Conservation (phyloP, 2,888 invertebrate genomes). For the Caenorhabditis japonica region DNA sequence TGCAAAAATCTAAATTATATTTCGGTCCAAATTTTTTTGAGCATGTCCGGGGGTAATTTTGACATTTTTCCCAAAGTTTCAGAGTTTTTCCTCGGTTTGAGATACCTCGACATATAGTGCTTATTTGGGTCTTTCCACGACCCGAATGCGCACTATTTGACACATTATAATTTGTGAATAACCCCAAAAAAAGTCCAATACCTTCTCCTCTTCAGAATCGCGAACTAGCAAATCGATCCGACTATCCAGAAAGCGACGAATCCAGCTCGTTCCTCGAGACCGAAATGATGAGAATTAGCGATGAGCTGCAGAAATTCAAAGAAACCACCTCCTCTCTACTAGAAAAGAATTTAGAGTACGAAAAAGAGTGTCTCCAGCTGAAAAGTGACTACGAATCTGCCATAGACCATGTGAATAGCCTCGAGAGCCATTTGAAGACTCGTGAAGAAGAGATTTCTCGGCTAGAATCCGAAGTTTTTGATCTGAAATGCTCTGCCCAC, state of each 20-base stretch:
- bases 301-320: slow-evolving; percentile 31
- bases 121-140: too few species aligned
- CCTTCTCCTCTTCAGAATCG: slow-evolving; percentile 24
- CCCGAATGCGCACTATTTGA: too few species aligned
- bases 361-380: slow-evolving; percentile 19
- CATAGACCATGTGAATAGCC: slow-evolving; percentile 15
- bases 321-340: slow-evolving; percentile 1
- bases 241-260: slow-evolving; percentile 11
- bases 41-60: too few species aligned
- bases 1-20: too few species aligned
- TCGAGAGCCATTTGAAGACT: slow-evolving; percentile 34
- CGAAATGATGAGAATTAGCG: slow-evolving; percentile 28
- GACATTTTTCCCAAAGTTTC: too few species aligned
- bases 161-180: background rate
- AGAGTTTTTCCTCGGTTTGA: too few species aligned
- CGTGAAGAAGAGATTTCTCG: slow-evolving; percentile 28
- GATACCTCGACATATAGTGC: too few species aligned
- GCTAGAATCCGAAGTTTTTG: slow-evolving; percentile 43
- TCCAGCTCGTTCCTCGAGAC: slow-evolving; percentile 19
- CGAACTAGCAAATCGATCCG: slow-evolving; percentile 27
- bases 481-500: slow-evolving; percentile 17
- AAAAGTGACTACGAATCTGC: slow-evolving; percentile 29
- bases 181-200: too few species aligned
- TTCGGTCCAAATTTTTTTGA: too few species aligned
- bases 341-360: slow-evolving; percentile 21